Percentiles rank a stretch among this genome's conserved stretches.
These are phyloP conservation scores for Tetramorium alpestre DNA, from an alignment of 1,140 invertebrate genomes.

Conservation along the genomic window DNA sequence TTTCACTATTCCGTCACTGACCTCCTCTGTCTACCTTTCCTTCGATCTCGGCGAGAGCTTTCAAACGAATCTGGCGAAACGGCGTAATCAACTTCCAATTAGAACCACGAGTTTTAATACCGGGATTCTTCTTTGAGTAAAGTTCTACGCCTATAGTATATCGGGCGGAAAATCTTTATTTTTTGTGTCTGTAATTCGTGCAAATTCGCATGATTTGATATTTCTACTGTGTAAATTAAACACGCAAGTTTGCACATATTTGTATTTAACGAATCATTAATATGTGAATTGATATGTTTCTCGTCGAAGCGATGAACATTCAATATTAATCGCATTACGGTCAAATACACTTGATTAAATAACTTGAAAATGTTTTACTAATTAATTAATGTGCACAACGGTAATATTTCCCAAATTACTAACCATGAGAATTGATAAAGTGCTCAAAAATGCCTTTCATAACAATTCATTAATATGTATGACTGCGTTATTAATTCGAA, in stretches of 20 bases:
- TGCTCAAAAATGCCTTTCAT: not conserved
- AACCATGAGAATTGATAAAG: not conserved
- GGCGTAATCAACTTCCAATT: constrained; percentile 33
- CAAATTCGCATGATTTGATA: not conserved
- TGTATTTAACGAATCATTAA: constrained; percentile 34
- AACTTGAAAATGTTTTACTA: constrained; percentile 13
- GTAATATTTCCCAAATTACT: constrained; percentile 11
- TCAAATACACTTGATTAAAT: not conserved
- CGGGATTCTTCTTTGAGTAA: not conserved
- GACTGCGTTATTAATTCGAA: not conserved
- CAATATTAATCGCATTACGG: constrained; percentile 14
- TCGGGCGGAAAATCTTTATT: not conserved
- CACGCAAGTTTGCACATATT: not conserved
- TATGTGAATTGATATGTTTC: not conserved
- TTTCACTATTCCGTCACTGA: constrained; percentile 14
- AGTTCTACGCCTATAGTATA: not conserved
- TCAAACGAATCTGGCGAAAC: not conserved
- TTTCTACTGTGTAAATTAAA: constrained; percentile 14
- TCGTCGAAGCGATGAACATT: not conserved
- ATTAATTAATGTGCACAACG: constrained; percentile 30
- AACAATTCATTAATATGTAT: not conserved
- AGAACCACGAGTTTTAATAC: constrained; percentile 5
- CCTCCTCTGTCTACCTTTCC: constrained; percentile 6
- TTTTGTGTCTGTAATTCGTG: not conserved
- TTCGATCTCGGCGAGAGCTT: not conserved